A percentile compares a stretch with the other conserved stretches of the same genome.
Evolutionary conservation across 2,888 invertebrate species (phyloP).

Genomic region (Sceliomorpha sp.): DNA sequence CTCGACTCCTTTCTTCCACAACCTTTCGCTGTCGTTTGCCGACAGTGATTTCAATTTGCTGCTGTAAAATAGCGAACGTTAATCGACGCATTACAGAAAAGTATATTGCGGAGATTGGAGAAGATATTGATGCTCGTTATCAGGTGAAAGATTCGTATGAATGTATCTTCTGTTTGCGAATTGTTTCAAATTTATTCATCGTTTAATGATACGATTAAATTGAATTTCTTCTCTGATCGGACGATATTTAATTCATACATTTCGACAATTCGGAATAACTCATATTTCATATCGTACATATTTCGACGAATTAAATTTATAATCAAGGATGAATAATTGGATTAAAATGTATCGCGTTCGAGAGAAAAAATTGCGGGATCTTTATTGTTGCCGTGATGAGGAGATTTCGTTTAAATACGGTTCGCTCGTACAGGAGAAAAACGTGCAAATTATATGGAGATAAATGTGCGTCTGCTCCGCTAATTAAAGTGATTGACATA

Average conservation of each 20-base stretch:
- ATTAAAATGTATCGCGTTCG: neutral
- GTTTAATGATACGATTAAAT: neutral
- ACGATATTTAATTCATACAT: neutral
- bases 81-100: constrained; percentile 33
- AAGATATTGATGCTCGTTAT: constrained; percentile 4
- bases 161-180: constrained; percentile 1
- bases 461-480: too few relatives aligned
- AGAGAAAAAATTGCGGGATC: neutral
- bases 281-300: too few relatives aligned
- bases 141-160: too few relatives aligned
- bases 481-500: too few relatives aligned
- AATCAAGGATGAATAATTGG: too few relatives aligned
- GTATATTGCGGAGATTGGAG: constrained; percentile 9
- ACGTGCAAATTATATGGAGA: too few relatives aligned
- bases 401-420: neutral
- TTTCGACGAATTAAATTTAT: too few relatives aligned
- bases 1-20: constrained; percentile 13
- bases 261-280: too few relatives aligned
- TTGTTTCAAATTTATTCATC: neutral
- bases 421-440: too few relatives aligned
- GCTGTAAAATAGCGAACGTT: constrained; percentile 22
- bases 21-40: constrained; percentile 16
- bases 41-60: constrained; percentile 36
- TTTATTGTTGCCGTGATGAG: neutral
- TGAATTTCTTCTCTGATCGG: neutral